These are phyloP conservation scores for Cyprinella venusta DNA, from an alignment of 2,797 vertebrate species.

Conservation along the genomic window DNA sequence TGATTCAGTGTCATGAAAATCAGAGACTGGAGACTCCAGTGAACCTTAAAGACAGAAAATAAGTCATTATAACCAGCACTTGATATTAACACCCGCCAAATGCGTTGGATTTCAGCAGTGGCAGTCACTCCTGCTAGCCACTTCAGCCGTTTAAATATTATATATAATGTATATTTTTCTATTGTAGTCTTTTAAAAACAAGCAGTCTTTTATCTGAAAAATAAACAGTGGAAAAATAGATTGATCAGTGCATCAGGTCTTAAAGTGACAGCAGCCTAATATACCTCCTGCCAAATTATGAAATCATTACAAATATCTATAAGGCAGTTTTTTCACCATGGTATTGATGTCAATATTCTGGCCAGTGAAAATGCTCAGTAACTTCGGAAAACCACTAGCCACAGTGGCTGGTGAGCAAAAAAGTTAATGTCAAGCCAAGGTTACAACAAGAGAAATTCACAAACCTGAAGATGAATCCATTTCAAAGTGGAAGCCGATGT, in stretches of 20 bases:
- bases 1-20: slow-evolving; percentile 63
- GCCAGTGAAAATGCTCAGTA: too few relatives aligned
- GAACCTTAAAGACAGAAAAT: slow-evolving; percentile 62
- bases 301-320: neutral
- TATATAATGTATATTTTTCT: too few relatives aligned
- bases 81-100: too few relatives aligned
- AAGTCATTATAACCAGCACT: neutral
- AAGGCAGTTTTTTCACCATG: neutral
- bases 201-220: too few relatives aligned
- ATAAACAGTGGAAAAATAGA: too few relatives aligned
- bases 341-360: neutral
- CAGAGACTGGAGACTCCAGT: slow-evolving; percentile 66
- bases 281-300: neutral
- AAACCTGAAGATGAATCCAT: slow-evolving; percentile 74
- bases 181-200: too few relatives aligned
- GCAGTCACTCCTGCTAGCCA: too few relatives aligned
- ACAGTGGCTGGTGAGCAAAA: too few relatives aligned
- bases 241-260: neutral
- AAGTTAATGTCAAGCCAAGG: neutral
- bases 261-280: neutral
- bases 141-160: too few relatives aligned
- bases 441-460: slow-evolving; percentile 38
- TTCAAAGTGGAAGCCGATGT: slow-evolving; percentile 68
- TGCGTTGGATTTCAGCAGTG: too few relatives aligned
- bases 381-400: too few relatives aligned